Base-by-base conservation (phyloP, 2,113 vertebrate species). In the Calypte anna region DNA sequence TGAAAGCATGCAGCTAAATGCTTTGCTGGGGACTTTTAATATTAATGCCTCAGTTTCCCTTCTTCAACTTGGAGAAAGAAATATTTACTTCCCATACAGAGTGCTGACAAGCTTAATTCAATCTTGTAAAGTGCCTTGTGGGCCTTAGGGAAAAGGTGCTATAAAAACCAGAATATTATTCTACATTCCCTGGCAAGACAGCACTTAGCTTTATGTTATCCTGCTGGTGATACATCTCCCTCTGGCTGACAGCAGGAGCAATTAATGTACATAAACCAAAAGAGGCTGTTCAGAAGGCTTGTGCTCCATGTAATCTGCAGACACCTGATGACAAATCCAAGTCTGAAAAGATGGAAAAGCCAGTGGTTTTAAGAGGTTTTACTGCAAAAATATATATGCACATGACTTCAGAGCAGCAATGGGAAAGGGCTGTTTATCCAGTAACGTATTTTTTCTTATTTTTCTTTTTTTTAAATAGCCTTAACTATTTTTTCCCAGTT, bases 1-100 rank as follows among this genome's bases (percentile, higher is more conserved):
- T 91, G 72, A 77, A 94, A 94, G 72, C 75, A 88, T 12, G 46
- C 68, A 81, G 79, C 53, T 48, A 59, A 86, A 83, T 59, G 57
- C 62, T 86, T 88, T 88, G 83, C 53, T 86, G 31, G 33, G 51
- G 82, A 44, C 82, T 50, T 40, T 91, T 88, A 72, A 68, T 85
- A 68, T 72, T 81, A 86, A 77, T 95, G 92, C 95, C 92, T 96
- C 94, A 92, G 94, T 94, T 97, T 96, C 91, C 84, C 89, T 82
- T 87, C 62, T 82, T n/a, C 27, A 76, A 25, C n/a, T 38, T 3
- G 70, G 33, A 70, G 63, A 85, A 76, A 86, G 57, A 91, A 93
- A 81, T 72, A 96, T 89, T 96, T 93, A 54, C 62, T 92, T 92
- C 50, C 58, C 74, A 48, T 43, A 55, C 64, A 72, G 40, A 76